These are phyloP conservation scores for Parazoanthus darwini DNA, from an alignment of 92 coral and sea anemone genomes.

Conservation along the genomic window DNA sequence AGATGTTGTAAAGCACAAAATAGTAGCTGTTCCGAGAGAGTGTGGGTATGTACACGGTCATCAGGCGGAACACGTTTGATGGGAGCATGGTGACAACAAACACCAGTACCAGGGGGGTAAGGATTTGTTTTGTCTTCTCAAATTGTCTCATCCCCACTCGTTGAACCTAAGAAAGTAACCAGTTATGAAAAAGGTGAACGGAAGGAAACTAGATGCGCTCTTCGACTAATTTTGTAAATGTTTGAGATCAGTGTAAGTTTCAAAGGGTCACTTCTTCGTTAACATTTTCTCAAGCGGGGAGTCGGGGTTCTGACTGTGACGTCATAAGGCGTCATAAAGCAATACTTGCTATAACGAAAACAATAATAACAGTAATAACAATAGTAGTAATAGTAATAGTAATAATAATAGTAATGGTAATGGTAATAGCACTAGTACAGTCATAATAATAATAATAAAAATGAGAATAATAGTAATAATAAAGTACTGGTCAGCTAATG, in stretches of 20 bases:
- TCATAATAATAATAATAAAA: no score
- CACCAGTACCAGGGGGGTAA: conserved; percentile 31
- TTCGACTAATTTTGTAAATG: neutral
- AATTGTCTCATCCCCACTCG: conserved; percentile 14
- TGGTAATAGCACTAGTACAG: no score
- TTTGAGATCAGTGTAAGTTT: neutral
- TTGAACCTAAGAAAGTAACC: conserved; percentile 4
- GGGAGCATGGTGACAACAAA: conserved; percentile 43
- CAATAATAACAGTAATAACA: no score
- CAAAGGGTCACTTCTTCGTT: neutral
- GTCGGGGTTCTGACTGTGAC: no score
- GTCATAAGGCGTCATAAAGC: no score
- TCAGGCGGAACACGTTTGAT: conserved; percentile 25
- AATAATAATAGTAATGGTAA: no score
- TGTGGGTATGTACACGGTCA: conserved; percentile 28
- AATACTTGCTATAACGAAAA: no score
- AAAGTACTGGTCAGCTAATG: no score
- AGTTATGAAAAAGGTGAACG: neutral
- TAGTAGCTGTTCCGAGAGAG: conserved; percentile 18
- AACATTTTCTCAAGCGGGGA: neutral
- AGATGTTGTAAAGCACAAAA: conserved; percentile 29
- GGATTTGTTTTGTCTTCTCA: conserved; percentile 37
- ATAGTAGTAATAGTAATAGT: no score
- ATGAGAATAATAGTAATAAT: no score
- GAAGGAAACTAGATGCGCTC: neutral